Conservation (phyloP, 2,888 invertebrate species). For the Blomia tropicalis region DNA sequence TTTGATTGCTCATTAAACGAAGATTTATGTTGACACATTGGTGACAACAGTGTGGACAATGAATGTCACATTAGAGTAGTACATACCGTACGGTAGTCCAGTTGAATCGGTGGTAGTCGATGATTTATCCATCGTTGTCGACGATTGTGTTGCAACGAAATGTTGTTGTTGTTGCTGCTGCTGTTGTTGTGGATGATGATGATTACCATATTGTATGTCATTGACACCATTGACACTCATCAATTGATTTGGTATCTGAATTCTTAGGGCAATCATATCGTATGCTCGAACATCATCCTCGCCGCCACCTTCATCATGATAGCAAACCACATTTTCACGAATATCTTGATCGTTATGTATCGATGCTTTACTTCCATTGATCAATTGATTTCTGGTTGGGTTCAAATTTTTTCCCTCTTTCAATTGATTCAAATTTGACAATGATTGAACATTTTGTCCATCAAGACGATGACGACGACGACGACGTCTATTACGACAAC, state of each 20-base stretch:
- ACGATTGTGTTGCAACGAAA: too few relatives aligned
- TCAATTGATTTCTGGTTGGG: not conserved
- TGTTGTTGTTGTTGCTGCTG: too few relatives aligned
- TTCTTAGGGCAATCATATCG: conserved; percentile 60
- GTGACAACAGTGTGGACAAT: too few relatives aligned
- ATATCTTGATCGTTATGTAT: conserved; percentile 69
- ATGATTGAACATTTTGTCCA: not conserved
- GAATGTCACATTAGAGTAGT: too few relatives aligned
- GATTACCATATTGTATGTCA: too few relatives aligned
- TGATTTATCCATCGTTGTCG: too few relatives aligned
- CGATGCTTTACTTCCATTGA: not conserved
- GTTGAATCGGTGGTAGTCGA: too few relatives aligned
- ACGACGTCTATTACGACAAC: not conserved
- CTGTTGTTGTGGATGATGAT: too few relatives aligned
- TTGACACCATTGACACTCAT: too few relatives aligned
- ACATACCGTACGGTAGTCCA: too few relatives aligned
- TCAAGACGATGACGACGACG: too few relatives aligned
- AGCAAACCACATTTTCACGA: conserved; percentile 88
- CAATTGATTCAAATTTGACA: not conserved
- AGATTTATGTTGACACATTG: too few relatives aligned
- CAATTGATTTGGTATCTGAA: conserved; percentile 33
- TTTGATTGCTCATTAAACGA: not conserved
- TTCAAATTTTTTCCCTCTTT: not conserved
- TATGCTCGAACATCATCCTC: conserved; percentile 83
- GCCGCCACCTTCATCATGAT: conserved; percentile 95